Percentiles rank a stretch among this genome's conserved stretches.
Conservation (phyloP, 2,797 vertebrate species). For the Tinamus major region DNA sequence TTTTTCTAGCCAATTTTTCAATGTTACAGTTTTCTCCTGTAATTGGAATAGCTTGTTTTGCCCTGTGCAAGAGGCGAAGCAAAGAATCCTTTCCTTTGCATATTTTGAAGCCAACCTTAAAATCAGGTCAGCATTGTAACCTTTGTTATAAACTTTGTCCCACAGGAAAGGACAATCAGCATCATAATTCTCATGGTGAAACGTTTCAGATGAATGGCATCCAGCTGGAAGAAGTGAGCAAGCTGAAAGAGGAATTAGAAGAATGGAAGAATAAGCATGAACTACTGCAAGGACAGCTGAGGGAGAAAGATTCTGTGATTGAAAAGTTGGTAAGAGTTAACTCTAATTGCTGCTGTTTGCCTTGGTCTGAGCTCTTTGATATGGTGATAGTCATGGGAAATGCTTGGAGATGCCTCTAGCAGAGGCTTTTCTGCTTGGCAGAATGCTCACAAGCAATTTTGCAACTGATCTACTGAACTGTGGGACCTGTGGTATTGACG, state of each 20-base stretch:
- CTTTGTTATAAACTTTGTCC: not conserved
- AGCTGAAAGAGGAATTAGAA: conserved; percentile 88
- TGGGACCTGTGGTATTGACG: rapidly evolving
- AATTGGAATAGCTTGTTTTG: not conserved
- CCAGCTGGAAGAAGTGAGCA: conserved; percentile 89
- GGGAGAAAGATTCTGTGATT: conserved; percentile 89
- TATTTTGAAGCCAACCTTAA: not conserved
- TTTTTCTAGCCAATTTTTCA: not conserved
- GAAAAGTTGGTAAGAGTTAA: conserved; percentile 82
- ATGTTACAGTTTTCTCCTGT: not conserved
- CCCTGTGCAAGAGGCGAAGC: not conserved
- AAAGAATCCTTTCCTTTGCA: rapidly evolving
- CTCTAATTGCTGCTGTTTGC: not conserved
- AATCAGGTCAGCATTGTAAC: not conserved
- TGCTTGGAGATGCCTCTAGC: not conserved
- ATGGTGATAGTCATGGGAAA: not conserved
- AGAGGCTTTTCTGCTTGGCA: not conserved
- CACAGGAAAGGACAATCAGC: conserved; percentile 91
- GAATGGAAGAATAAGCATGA: conserved; percentile 87
- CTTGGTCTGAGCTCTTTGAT: not conserved
- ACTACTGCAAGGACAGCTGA: conserved; percentile 85
- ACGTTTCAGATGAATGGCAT: conserved; percentile 89
- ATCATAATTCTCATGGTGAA: conserved; percentile 80
- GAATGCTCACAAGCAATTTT: not conserved
- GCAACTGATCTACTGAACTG: not conserved